Base-by-base conservation (phyloP, 2,888 invertebrate genomes). In the Sarcophaga caerulescens region DNA sequence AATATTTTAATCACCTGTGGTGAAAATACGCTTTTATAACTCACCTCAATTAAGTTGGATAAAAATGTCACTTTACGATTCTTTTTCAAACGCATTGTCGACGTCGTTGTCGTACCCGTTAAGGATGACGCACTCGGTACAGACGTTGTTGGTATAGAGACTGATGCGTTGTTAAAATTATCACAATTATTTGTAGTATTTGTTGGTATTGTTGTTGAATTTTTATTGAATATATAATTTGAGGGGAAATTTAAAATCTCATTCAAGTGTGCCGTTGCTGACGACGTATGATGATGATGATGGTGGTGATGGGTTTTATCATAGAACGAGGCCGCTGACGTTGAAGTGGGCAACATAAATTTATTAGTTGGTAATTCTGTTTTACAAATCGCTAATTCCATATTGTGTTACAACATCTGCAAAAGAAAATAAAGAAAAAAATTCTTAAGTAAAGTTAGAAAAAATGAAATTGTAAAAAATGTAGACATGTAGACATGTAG, bases 1-100 rank as follows among this genome's bases (percentile, higher is more conserved):
- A 35, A 10, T 35, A 35, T 8, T 10, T 35, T 35, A 35, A 35
- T 35, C 17, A 52, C 12, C 17, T 52, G 12, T 52, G 12, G 52
- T 52, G 17, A 17, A 52, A 52, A 52, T 14, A 11, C 12, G 5
- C 17, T 52, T 52, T 12, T 21, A 59, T 70, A 25, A 89, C 91
- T 92, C 87, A 93, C 93, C 93, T 93, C 92, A 88, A 93, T 91
- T 89, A 92, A 89, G 89, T 92, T 93, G 89, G 92, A 90, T 82
- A 93, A 89, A 91, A 93, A 93, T 87, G 92, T 93, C 52, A 93
- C 93, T 91, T 92, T 92, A 69, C 93, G 92, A 90, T 92, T 93
- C 90, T 93, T 93, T 90, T 93, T 93, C 87, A 93, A 90, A 89
- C 93, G 91, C 93, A 93, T 93, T 89, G 87, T 88, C 83, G 87